Base-by-base conservation (phyloP, 92 coral and sea anemone species). In the Nematostella vectensis region DNA sequence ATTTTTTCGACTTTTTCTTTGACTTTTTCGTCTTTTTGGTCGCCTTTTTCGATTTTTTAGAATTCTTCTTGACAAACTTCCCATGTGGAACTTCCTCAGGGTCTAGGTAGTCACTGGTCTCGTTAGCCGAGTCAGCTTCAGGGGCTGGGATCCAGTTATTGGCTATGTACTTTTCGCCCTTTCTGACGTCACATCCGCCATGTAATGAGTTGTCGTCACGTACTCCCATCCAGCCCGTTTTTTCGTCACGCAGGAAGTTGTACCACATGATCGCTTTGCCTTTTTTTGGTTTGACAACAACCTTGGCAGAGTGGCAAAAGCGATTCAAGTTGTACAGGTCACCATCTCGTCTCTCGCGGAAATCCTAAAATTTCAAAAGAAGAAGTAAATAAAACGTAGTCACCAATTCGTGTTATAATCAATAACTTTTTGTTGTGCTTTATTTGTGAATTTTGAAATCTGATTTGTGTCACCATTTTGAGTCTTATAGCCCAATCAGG, bases 261-360 rank as follows among this genome's bases (percentile, higher is more conserved):
- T 91, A 91, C 98, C 98, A 91, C 96, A 91, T 70, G 12, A 91
- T 78, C 1, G 98, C 98, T 49, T 88, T 91, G 31, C 98, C 98
- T 71, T 82, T 88, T 62, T 82, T 83, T 11, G 98, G 82, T 11
- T 81, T 83, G 4, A 91, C 77, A 1, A 91, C 98, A 25, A 91
- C 67, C 30, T 77, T 71, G 1, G 98, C 85, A 10, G 72, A 56
- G 36, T 87, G 87, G 54, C 98, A 91, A 62, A 76, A 91, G 62
- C 87, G 61, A 73, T 82, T 75, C 50, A 91, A 71, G 53, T 91
- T 91, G 47, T 87, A 91, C 24, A 66, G 74, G 49, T 91, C 89
- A 0, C 98, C 98, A 13, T 78, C 75, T 65, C 56, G 67, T 8
- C 98, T 89, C 26, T 81, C 84, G 54, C 95, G 68, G 62, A 91